These are phyloP conservation scores for Euura lappo DNA, from an alignment of 1,140 invertebrate genomes.

Conservation along the genomic window DNA sequence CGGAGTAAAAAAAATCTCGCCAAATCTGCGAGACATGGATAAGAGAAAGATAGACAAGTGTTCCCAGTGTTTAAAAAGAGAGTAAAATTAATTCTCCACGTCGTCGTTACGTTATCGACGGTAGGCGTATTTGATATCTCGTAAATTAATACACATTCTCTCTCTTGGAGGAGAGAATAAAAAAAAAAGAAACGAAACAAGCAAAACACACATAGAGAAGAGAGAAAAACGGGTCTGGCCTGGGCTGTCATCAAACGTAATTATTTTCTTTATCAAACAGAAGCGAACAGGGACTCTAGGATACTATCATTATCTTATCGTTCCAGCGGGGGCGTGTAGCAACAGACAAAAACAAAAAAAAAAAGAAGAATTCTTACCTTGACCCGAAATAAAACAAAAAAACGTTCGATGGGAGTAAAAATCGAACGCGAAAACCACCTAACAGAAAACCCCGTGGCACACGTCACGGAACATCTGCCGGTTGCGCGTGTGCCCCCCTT, in stretches of 20 bases:
- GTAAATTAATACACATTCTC: slow-evolving; percentile 2
- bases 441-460: not conserved
- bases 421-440: not conserved
- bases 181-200: not conserved
- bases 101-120: not conserved
- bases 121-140: slow-evolving; percentile 2
- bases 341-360: too few relatives aligned
- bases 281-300: too few relatives aligned
- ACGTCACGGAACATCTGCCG: slow-evolving; percentile 6
- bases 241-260: too few relatives aligned
- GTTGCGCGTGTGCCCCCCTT: slow-evolving; percentile 1
- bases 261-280: too few relatives aligned
- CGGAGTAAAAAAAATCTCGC: too few relatives aligned
- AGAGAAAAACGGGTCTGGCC: not conserved
- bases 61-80: not conserved
- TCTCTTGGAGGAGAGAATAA: not conserved
- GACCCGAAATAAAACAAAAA: not conserved
- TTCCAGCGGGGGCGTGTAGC: too few relatives aligned
- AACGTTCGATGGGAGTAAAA: not conserved
- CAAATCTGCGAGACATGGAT: too few relatives aligned
- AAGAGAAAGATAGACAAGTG: too few relatives aligned
- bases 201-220: not conserved
- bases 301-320: too few relatives aligned
- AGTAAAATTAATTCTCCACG: not conserved
- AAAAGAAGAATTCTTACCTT: not conserved